phyloP scores from a whole-genome alignment of 1,140 invertebrate genomes.

The Acromyrmex echinatior region DNA sequence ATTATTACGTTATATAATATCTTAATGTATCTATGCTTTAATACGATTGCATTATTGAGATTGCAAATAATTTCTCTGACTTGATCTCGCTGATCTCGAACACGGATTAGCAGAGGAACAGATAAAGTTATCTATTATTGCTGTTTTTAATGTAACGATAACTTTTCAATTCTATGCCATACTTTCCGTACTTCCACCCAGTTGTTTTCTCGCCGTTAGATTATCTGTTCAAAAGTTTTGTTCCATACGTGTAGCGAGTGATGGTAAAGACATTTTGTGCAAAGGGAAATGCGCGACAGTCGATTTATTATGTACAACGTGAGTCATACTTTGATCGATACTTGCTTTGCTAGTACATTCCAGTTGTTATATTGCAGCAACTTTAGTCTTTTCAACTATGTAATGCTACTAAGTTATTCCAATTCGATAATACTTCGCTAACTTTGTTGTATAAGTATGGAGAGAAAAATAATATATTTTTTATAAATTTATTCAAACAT shows the following conservation, averaged over 20 bases:
- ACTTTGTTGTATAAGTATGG: not conserved
- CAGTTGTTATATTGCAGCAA: slow-evolving; percentile 20
- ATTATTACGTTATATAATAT: not conserved
- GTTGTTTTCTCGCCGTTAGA: slow-evolving; percentile 54
- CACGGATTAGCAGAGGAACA: not conserved
- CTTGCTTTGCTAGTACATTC: slow-evolving; percentile 29
- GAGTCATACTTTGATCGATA: slow-evolving; percentile 62
- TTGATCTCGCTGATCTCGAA: not conserved
- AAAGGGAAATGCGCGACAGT: slow-evolving; percentile 38
- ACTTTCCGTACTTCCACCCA: slow-evolving; percentile 48
- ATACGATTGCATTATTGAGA: not conserved
- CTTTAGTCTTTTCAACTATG: slow-evolving; percentile 52
- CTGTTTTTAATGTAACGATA: slow-evolving; percentile 44
- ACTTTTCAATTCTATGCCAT: slow-evolving; percentile 52
- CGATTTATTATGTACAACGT: slow-evolving; percentile 62
- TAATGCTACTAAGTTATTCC: slow-evolving; percentile 27
- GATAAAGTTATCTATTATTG: slow-evolving; percentile 48
- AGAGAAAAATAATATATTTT: not conserved
- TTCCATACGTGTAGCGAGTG: slow-evolving; percentile 29
- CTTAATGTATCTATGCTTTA: not conserved
- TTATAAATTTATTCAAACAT: not conserved
- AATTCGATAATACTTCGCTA: not conserved
- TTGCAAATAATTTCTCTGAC: not conserved
- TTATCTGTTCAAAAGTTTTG: slow-evolving; percentile 39
- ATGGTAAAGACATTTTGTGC: slow-evolving; percentile 52